Conservation (phyloP, 2,888 invertebrate genomes). For the Mythimna loreyi region DNA sequence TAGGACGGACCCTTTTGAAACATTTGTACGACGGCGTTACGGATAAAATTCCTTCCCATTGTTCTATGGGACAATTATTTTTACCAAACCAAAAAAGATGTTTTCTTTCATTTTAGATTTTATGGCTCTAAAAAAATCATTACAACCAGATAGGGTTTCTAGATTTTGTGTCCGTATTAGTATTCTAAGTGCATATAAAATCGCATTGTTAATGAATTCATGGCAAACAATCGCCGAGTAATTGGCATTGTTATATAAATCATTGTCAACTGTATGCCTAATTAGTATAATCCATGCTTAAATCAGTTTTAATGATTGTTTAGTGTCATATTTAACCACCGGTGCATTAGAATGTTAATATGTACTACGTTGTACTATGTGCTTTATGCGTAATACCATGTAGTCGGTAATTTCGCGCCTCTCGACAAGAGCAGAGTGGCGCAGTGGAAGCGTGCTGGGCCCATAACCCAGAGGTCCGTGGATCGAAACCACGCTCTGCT, state of each 20-base stretch:
- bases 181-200: slow-evolving; percentile 29
- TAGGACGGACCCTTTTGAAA: slow-evolving; percentile 62
- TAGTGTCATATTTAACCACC: slow-evolving; percentile 19
- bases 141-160: slow-evolving; percentile 6
- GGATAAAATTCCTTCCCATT: slow-evolving; percentile 53
- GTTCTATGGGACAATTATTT: slow-evolving; percentile 29
- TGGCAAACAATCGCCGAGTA: slow-evolving; percentile 43
- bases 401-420: slow-evolving; percentile 25
- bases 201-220: slow-evolving; percentile 45
- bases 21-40: slow-evolving; percentile 49
- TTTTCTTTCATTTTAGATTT: not conserved
- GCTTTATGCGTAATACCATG: slow-evolving; percentile 1
- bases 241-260: slow-evolving; percentile 46
- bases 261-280: slow-evolving; percentile 43
- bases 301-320: slow-evolving; percentile 46
- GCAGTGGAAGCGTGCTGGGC: slow-evolving; percentile 96
- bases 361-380: slow-evolving; percentile 6
- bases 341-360: slow-evolving; percentile 1
- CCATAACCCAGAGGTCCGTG: slow-evolving; percentile 97
- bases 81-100: not conserved
- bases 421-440: slow-evolving; percentile 92
- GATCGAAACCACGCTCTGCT: slow-evolving; percentile 96
- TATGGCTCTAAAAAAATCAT: slow-evolving; percentile 16
- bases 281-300: slow-evolving; percentile 36
- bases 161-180: slow-evolving; percentile 23